These are phyloP conservation scores for Lepus americanus DNA, from an alignment of 2,113 vertebrate species.

Conservation along the genomic window DNA sequence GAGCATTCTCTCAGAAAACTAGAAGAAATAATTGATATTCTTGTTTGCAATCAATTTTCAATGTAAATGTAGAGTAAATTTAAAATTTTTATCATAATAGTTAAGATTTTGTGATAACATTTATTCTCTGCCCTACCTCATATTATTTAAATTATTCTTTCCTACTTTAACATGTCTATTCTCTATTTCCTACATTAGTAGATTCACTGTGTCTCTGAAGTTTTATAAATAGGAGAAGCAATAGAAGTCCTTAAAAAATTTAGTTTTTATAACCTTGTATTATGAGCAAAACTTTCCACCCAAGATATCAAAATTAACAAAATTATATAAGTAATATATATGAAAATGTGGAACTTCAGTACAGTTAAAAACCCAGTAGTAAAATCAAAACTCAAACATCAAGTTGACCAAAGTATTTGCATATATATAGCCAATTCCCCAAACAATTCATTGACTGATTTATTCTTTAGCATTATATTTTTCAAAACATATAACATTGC, in stretches of 20 bases:
- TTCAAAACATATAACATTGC: not conserved
- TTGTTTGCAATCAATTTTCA: not conserved
- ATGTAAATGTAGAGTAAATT: not conserved
- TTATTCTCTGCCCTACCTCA: not conserved
- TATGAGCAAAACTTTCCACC: conserved; percentile 10
- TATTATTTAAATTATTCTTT: not conserved
- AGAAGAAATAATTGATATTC: not conserved
- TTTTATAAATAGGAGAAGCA: not conserved
- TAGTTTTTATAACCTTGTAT: not conserved
- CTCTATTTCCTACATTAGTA: not conserved
- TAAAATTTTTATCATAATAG: not conserved
- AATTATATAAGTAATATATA: not conserved
- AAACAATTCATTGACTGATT: not conserved
- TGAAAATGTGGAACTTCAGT: not conserved
- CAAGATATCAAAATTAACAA: not conserved
- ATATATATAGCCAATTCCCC: not conserved
- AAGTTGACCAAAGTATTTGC: conserved; percentile 1
- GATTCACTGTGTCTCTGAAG: not conserved
- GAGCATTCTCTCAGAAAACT: not conserved
- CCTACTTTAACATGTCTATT: not conserved
- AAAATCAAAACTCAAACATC: conserved; percentile 36
- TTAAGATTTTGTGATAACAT: not conserved
- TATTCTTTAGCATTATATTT: conserved; percentile 11
- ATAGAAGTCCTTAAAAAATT: not conserved
- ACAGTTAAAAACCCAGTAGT: not conserved